These are phyloP conservation scores for Vulpes ferrilata DNA, from an alignment of 2,113 vertebrate species.

Conservation along the genomic window DNA sequence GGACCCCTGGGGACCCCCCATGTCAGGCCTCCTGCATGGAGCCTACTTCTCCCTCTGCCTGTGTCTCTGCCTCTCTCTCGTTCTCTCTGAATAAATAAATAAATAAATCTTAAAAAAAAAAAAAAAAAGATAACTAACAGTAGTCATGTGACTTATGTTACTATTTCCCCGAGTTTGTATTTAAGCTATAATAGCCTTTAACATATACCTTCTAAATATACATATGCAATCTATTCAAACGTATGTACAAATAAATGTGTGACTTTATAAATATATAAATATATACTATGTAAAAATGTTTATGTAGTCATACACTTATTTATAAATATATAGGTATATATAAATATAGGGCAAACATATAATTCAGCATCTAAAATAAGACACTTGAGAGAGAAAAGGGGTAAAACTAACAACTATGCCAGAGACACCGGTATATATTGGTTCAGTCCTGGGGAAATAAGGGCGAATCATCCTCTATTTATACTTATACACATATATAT, in stretches of 20 bases:
- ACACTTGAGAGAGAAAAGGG: not conserved
- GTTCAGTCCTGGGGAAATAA: not conserved
- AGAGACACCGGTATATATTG: not conserved
- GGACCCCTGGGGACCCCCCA: too few species aligned
- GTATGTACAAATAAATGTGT: not conserved
- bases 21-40: too few species aligned
- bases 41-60: too few species aligned
- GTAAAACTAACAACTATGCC: not conserved
- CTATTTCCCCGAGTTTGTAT: conserved; percentile 8
- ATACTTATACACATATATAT: not conserved
- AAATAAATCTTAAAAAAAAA: too few species aligned
- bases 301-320: not conserved
- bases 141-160: not conserved
- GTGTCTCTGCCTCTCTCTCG: too few species aligned
- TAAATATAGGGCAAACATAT: not conserved
- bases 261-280: not conserved
- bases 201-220: not conserved
- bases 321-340: not conserved
- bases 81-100: too few species aligned
- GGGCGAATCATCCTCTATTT: not conserved
- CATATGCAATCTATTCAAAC: not conserved
- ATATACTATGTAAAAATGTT: not conserved
- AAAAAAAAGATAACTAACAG: not conserved
- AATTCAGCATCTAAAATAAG: conserved; percentile 28
- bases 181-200: not conserved